A percentile compares a stretch with the other conserved stretches of the same genome.
Conservation (phyloP, 1,140 invertebrate genomes). For the Drosophila ohnishii region DNA sequence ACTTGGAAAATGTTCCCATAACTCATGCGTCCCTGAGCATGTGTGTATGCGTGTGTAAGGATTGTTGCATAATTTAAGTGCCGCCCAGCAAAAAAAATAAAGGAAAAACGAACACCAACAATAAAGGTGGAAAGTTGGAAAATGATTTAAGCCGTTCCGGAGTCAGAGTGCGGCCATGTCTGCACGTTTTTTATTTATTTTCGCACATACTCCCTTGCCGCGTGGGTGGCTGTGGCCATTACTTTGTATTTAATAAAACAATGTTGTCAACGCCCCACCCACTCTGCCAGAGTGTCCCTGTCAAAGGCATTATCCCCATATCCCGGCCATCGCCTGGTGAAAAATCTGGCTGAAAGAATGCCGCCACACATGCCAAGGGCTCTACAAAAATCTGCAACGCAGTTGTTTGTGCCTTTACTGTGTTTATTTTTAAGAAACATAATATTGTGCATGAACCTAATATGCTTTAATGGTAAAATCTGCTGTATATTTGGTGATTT, state of each 20-base stretch:
- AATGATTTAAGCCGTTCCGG: slow-evolving; percentile 49
- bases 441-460: not conserved
- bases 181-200: not conserved
- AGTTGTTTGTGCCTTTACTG: slow-evolving; percentile 13
- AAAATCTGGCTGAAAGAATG: slow-evolving; percentile 44
- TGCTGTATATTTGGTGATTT: not conserved
- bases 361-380: slow-evolving; percentile 15
- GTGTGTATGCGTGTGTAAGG: slow-evolving; percentile 25
- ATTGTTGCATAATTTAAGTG: slow-evolving; percentile 55
- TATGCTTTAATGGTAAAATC: not conserved
- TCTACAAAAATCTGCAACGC: slow-evolving; percentile 10
- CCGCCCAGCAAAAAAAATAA: slow-evolving; percentile 25
- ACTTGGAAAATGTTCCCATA: slow-evolving; percentile 21
- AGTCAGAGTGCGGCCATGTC: slow-evolving; percentile 14
- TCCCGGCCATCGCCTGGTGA: slow-evolving; percentile 19
- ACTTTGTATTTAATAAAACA: slow-evolving; percentile 75
- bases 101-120: slow-evolving; percentile 1
- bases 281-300: slow-evolving; percentile 23
- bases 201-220: not conserved
- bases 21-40: slow-evolving; percentile 12
- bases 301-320: slow-evolving; percentile 55
- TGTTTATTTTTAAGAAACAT: slow-evolving; percentile 8
- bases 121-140: slow-evolving; percentile 30
- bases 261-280: slow-evolving; percentile 53
- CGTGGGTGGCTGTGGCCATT: slow-evolving; percentile 31